phyloP scores from a whole-genome alignment of 2,888 invertebrate genomes.

The Enchytraeus crypticus region DNA sequence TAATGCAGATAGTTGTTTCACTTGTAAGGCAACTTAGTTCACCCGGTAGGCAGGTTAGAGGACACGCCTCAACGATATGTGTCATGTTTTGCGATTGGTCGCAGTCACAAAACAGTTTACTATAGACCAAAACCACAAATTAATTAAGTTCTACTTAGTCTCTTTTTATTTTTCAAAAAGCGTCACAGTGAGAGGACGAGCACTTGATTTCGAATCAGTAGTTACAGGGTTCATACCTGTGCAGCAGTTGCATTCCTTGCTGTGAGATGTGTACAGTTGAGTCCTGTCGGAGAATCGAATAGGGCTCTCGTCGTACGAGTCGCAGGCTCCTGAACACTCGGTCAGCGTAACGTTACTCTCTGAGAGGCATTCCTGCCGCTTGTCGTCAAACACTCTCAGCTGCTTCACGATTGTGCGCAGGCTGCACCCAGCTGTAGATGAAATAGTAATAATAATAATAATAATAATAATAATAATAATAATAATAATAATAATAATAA shows the following conservation, averaged over 20 bases:
- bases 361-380: neutral
- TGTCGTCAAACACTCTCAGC: neutral
- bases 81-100: too few species aligned
- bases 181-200: too few species aligned
- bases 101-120: too few species aligned
- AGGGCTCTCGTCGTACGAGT: neutral
- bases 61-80: too few species aligned
- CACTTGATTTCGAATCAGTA: too few species aligned
- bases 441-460: neutral
- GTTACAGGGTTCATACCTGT: neutral
- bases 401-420: neutral
- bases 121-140: too few species aligned
- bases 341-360: neutral
- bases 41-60: too few species aligned
- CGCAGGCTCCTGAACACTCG: neutral
- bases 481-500: neutral
- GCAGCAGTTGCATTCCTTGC: neutral
- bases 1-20: too few species aligned
- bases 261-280: neutral
- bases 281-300: neutral
- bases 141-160: too few species aligned
- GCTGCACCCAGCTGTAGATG: neutral
- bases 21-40: too few species aligned
- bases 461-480: neutral
- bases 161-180: too few species aligned